phyloP scores from a whole-genome alignment of 2,113 vertebrate genomes.

The Equus przewalskii region DNA sequence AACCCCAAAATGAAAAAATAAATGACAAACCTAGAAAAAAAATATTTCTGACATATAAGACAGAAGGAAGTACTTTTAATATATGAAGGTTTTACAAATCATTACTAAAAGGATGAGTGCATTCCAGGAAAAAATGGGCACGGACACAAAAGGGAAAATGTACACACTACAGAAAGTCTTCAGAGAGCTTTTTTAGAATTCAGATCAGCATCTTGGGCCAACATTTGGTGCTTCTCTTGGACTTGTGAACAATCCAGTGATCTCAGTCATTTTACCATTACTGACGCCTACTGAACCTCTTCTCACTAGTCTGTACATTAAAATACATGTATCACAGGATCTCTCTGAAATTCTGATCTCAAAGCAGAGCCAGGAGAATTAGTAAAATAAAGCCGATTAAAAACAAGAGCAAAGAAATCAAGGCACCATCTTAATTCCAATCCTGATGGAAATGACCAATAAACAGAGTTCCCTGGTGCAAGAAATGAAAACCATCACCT shows the following conservation, averaged over 20 bases:
- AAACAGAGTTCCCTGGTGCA: background rate
- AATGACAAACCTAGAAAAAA: background rate
- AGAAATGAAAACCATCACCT: background rate
- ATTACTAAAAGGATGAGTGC: background rate
- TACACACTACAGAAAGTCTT: background rate
- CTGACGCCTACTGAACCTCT: background rate
- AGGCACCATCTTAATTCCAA: background rate
- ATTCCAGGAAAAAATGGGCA: background rate
- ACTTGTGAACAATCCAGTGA: background rate
- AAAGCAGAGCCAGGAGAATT: background rate
- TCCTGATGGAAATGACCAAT: background rate
- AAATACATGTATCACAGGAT: background rate
- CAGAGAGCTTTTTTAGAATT: background rate
- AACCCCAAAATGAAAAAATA: background rate
- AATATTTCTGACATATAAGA: background rate
- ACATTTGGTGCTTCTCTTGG: background rate
- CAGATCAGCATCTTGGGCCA: background rate
- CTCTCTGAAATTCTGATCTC: background rate
- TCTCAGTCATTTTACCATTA: background rate
- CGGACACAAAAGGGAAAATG: background rate
- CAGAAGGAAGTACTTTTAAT: background rate
- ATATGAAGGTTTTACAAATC: background rate
- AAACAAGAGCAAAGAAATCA: slow-evolving; percentile 20
- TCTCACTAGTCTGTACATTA: background rate
- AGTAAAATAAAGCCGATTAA: background rate